Base-by-base conservation (phyloP, 1,140 invertebrate species). In the Drosophila punjabiensis region DNA sequence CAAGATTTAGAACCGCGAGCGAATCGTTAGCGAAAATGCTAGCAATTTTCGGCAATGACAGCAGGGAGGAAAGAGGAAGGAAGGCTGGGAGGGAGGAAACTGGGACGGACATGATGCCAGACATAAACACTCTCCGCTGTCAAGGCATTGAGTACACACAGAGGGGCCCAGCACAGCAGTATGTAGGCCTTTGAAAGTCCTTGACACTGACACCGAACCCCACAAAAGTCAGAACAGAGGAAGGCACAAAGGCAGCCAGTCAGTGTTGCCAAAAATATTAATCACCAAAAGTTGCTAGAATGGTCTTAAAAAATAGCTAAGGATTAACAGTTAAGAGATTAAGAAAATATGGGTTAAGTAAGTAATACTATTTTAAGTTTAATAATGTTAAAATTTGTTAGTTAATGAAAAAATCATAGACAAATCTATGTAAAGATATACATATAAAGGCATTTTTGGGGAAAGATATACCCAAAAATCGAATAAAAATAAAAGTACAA, bases 151-250 rank as follows among this genome's bases (percentile, higher is more conserved):
- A 55, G 43, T 63, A 78, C 67, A 79, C 59, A 79, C 50, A 61
- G 41, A 18, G n/a, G 24, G 24, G 24, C 24, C 24, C 24, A 24
- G 33, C 56, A 35, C 55, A 47, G 32, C 55, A 47, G 35, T 43
- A 53, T 80, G 50, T 68, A 45, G 52, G 79, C 64, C 59, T 55
- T 35, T 28, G 60, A 53, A 55, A 52, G 69, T 89, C 86, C 87
- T 90, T 90, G 86, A 90, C 86, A 90, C 87, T 90, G 86, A 90
- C 82, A 88, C 55, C 50, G 14, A 73, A 50, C 35, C 37, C 68
- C 41, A 63, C 55, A 39, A 64, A 67, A 53, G 56, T 30, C 64
- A 48, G 14, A 43, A 10, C 45, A 18, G 37, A 70, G 37, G 53
- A 20, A 20, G 55, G 20, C 32, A 56, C 32, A 10, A 37, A 59